These are phyloP conservation scores for Phallusia fumigata DNA, from an alignment of 23 tunicate species.

Conservation along the genomic window DNA sequence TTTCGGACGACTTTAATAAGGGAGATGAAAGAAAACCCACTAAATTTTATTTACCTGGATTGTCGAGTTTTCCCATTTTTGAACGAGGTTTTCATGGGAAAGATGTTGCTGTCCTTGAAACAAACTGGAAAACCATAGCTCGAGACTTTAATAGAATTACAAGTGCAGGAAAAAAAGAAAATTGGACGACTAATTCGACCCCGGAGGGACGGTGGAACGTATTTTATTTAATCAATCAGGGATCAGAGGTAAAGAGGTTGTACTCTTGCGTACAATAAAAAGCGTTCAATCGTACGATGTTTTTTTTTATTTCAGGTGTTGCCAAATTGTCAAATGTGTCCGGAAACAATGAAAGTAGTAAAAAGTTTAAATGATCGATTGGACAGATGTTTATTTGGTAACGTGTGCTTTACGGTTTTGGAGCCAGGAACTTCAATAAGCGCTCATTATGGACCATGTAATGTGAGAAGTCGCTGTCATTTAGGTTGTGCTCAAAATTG, in stretches of 20 bases:
- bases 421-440: constrained; percentile 52
- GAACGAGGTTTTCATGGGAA: constrained; percentile 12
- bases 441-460: constrained; percentile 89
- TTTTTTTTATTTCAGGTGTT: constrained; percentile 29
- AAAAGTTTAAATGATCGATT: constrained; percentile 22
- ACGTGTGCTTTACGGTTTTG: constrained; percentile 86
- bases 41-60: constrained; percentile 36
- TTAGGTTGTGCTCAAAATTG: constrained; percentile 4
- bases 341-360: constrained; percentile 32
- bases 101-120: constrained; percentile 48
- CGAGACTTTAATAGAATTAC: constrained; percentile 22
- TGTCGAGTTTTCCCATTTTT: constrained; percentile 29
- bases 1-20: background rate
- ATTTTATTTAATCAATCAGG: constrained; percentile 72
- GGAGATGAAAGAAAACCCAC: constrained; percentile 20
- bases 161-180: background rate
- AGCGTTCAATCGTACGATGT: no score
- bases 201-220: constrained; percentile 58
- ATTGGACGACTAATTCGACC: constrained; percentile 61
- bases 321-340: constrained; percentile 46
- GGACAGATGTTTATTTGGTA: constrained; percentile 63
- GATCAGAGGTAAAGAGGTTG: constrained; percentile 58
- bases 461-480: constrained; percentile 79
- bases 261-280: no score
- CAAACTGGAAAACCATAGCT: constrained; percentile 17